Conservation (phyloP, 2,888 invertebrate species). For the Nephrocerus scutellatus region DNA sequence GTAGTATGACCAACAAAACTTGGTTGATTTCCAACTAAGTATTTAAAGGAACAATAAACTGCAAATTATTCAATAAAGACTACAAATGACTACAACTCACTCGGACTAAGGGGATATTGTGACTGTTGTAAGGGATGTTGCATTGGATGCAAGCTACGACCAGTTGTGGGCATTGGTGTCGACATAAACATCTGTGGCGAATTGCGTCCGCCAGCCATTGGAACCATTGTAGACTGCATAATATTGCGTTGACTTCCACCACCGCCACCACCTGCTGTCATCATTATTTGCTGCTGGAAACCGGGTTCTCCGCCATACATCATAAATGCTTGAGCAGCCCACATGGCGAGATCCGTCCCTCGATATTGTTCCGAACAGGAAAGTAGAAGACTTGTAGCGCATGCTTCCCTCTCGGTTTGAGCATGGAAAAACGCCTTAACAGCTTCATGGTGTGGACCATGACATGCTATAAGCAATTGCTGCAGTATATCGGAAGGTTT, state of each 20-base stretch:
- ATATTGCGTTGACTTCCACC: slow-evolving; percentile 20
- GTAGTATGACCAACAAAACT: slow-evolving; percentile 19
- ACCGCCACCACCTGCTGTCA: slow-evolving; percentile 7
- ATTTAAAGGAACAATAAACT: neutral
- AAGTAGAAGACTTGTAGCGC: slow-evolving; percentile 77
- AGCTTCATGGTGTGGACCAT: slow-evolving; percentile 78
- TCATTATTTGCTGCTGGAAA: slow-evolving; percentile 34
- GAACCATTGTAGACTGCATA: slow-evolving; percentile 18
- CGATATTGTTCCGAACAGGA: slow-evolving; percentile 61
- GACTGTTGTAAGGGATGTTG: slow-evolving; percentile 47
- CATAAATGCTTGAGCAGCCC: slow-evolving; percentile 89
- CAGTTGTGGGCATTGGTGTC: slow-evolving; percentile 37
- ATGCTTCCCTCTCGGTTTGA: slow-evolving; percentile 79
- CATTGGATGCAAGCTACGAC: slow-evolving; percentile 24
- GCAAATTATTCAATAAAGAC: neutral
- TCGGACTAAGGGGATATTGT: slow-evolving; percentile 46
- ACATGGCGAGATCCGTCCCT: slow-evolving; percentile 67
- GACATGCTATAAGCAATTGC: slow-evolving; percentile 70
- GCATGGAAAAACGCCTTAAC: slow-evolving; percentile 80
- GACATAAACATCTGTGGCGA: slow-evolving; percentile 42
- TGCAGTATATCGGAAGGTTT: slow-evolving; percentile 84
- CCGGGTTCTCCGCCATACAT: slow-evolving; percentile 77
- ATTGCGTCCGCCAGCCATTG: slow-evolving; percentile 23
- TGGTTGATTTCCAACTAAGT: neutral
- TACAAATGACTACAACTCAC: too few species aligned